Evolutionary conservation across 2,888 invertebrate genomes (phyloP), one percentile per base, ranked within the genome.

Genomic region (Acleris laterana): DNA sequence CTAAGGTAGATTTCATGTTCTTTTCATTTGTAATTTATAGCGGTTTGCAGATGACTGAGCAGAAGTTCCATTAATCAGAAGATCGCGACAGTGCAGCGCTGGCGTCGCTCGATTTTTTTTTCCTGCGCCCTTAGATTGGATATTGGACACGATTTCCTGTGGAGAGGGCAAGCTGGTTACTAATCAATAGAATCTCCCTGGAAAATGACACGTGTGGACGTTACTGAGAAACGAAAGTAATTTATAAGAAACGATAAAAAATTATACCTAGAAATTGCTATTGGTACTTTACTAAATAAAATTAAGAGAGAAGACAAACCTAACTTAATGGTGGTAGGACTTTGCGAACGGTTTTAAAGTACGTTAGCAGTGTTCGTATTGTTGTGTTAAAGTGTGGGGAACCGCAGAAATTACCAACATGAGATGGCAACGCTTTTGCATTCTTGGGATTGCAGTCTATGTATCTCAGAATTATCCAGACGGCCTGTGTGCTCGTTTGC

Each of bases 101-200:
- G 87, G 85, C 88, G 88, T 89, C 90, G 84, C 85, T 86, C 85
- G 84, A 84, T 90, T 90, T 92, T 90, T 91, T 91, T 89, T 87
- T 85, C 89, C 84, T 90, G 83, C 88, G 85, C 89, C 90, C 90
- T 90, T 89, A 91, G 88, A 87, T 86, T 90, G 88, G 89, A 87
- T 90, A 89, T 90, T 90, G 89, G 89, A 89, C 89, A 86, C 83
- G 89, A 91, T 90, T 92, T 91, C 89, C 89, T 90, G 87, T 84
- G 87, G 89, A 87, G 87, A 65, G 60, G 65, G 65, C 61, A 69
- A 80, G 79, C 84, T 89, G 91, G 90, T 90, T 90, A 71, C 72
- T 73, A 75, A 75, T 76, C 75, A 76, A 80, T 75, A 76, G 59
- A 51, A 65, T 52, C 53, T 63, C 59, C 68, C 50, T 61, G 61